Evolutionary conservation across 2,113 vertebrate species (phyloP), one percentile per base, ranked within the genome.

Genomic region (Podocnemis expansa): DNA sequence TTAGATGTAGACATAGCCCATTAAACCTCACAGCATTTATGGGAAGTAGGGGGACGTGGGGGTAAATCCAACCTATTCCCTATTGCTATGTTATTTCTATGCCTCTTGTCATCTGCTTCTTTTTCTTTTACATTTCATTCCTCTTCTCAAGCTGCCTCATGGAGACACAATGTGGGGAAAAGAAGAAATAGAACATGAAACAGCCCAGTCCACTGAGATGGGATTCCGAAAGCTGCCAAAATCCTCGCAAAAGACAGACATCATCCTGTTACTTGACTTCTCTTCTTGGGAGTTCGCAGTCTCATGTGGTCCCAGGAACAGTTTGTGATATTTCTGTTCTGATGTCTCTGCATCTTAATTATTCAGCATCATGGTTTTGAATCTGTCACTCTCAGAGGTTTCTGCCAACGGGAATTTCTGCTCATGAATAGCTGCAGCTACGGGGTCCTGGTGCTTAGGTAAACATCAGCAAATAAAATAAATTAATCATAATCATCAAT

Each of bases 321-420:
- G 7, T 89, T 82, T 31, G 41, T 60, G 84, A 0, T 81, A 6
- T 83, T 96, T 93, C 92, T 58, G 52, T 88, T 85, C 43, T 76
- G 13, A 70, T 58, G 49, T n/a, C 88, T 43, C 60, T 80, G 75
- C 84, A 75, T 25, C 17, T 94, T 84, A 41, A 52, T 93, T 83
- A 56, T 6, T 79, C 19, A 58, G 90, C 78, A 49, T 21, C 82
- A 11, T 6, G 31, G 91, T 81, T 91, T 0, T 0, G 83, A 89
- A 43, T 76, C 41, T 60, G 0, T 85, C 84, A 49, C 84, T 79
- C 84, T 60, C 92, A 92, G 89, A 47, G 4, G 49, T 8, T 88
- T 83, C 85, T 87, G 92, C 94, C 82, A 85, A 52, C 86, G 76
- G 87, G 55, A 22, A 86, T 85, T 89, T 86, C 86, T 88, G 87